Evolutionary conservation across 1,140 invertebrate species (phyloP), one percentile per base, ranked within the genome.

Genomic region (Aphis craccivora): DNA sequence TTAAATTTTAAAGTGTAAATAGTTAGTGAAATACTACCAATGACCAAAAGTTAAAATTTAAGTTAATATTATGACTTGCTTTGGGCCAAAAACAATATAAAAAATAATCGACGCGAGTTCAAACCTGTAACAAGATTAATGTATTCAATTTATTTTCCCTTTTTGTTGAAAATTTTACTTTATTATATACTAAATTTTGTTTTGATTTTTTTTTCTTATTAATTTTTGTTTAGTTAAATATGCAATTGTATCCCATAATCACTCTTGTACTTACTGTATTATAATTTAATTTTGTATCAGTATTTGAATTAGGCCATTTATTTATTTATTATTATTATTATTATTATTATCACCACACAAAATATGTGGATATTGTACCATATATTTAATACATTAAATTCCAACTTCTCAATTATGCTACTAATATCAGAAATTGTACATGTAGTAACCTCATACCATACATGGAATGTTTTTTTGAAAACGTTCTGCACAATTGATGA

Each of bases 1-100:
- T 91, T 91, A 37, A 91, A 91, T 91, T 92, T 92, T 84, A 51
- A 76, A 92, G n/a, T 92, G 67, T 81, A 83, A 92, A 92, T 83
- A 83, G 7, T 83, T 92, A 25, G 76, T 83, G 25, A 84, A 37
- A 83, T 84, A 92, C 91, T 53, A 84, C 91, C 76, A 92, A 55
- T 92, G 48, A 92, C 76, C 48, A 84, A 84, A 92, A 76, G n/a
- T 92, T 84, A 67, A 92, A 91, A 48, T 22, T 30, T 83, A 83
- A 48, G 60, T 81, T 92, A 92, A 48, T 83, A 53, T 51, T 76
- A 48, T 92, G 48, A 92, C 91, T 84, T 84, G 55, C 30, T 92
- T 92, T 84, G 35, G 35, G 45, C 48, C 20, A 92, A 53, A 53
- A 81, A 91, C 30, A n/a, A 20, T 91, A 81, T 67, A 92, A 92